A percentile compares a stretch with the other conserved stretches of the same genome.
Evolutionary conservation across 2,888 invertebrate species (phyloP).

Genomic region (Lithophane socia): DNA sequence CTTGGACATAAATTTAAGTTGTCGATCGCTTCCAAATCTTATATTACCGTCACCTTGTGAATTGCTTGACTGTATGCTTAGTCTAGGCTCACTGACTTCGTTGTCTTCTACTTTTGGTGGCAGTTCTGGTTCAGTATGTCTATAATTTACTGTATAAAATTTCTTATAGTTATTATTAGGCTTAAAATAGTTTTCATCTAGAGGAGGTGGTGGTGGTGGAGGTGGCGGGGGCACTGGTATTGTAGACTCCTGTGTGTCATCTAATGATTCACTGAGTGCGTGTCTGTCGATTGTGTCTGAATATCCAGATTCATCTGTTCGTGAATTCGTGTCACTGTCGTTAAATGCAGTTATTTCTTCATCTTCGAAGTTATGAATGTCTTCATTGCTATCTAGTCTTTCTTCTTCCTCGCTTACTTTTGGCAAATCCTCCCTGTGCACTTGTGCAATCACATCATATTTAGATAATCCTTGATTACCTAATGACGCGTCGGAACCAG

Average conservation of each 20-base stretch:
- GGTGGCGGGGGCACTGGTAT: conserved; percentile 79
- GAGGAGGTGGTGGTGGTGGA: conserved; percentile 65
- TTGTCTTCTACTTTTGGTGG: conserved; percentile 56
- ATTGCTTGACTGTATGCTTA: conserved; percentile 77
- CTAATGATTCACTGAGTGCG: conserved; percentile 76
- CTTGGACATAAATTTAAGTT: conserved; percentile 85
- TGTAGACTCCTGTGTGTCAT: conserved; percentile 75
- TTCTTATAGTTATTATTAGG: conserved; percentile 66
- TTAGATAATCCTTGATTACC: conserved; percentile 86
- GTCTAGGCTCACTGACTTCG: conserved; percentile 72
- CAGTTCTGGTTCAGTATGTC: conserved; percentile 69
- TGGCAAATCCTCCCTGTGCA: conserved; percentile 90
- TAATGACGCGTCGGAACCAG: conserved; percentile 85
- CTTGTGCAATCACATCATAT: conserved; percentile 90
- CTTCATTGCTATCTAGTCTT: conserved; percentile 69
- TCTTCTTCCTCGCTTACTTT: conserved; percentile 85
- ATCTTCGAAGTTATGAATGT: conserved; percentile 66
- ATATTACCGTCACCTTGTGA: conserved; percentile 78
- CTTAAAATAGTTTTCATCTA: conserved; percentile 82
- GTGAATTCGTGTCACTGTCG: conserved; percentile 84
- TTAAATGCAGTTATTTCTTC: conserved; percentile 82
- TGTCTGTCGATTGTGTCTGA: conserved; percentile 85
- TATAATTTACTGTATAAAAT: conserved; percentile 73
- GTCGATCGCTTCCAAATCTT: conserved; percentile 81
- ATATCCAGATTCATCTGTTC: conserved; percentile 87